Evolutionary conservation across 1,140 invertebrate species (phyloP), one percentile per base, ranked within the genome.

Genomic region (Wasmannia auropunctata): DNA sequence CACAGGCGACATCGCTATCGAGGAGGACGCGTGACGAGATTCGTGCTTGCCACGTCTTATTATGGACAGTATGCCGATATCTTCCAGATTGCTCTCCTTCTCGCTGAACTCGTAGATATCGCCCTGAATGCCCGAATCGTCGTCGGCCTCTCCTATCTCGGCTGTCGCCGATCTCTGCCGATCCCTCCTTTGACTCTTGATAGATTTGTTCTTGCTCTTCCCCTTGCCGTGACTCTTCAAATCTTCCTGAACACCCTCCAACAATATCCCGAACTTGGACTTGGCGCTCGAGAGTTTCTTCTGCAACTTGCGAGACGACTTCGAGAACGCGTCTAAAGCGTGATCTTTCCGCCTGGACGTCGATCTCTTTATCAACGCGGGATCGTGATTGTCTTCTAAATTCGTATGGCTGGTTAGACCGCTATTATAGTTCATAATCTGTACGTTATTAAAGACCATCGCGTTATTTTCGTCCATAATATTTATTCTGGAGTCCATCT

Each of bases 51-150:
- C 92, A 43, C 89, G 87, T 74, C 92, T 87, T 54, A 92, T 92
- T 56, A 91, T 92, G 8, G 93, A 91, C 0, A 93, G 87, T 76
- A 94, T 88, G 65, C 91, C 92, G 72, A 95, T 88, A 40, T 95
- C 93, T 58, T 95, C 94, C 69, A 95, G 49, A 58, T 95, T 95
- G 72, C 94, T 95, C 22, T 95, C 94, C 54, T 94, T 94, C 70
- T 95, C 95, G 67, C 88, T 95, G 76, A 95, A 95, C 54, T 95
- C 95, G 63, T 95, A 95, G 77, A 95, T 95, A 79, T 95, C 95
- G 14, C 94, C 95, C 77, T 95, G 95, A 67, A 95, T 95, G 0
- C 95, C 95, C 0, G 94, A 95, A 89, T 95, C 95, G 46, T 95
- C 95, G 22, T 95, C 95, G 16, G 93, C 94, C 49, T 91, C 92